A percentile compares a stretch with the other conserved stretches of the same genome.
Conservation (phyloP, 2,888 invertebrate genomes). For the Trypoxylon attenuatum region DNA sequence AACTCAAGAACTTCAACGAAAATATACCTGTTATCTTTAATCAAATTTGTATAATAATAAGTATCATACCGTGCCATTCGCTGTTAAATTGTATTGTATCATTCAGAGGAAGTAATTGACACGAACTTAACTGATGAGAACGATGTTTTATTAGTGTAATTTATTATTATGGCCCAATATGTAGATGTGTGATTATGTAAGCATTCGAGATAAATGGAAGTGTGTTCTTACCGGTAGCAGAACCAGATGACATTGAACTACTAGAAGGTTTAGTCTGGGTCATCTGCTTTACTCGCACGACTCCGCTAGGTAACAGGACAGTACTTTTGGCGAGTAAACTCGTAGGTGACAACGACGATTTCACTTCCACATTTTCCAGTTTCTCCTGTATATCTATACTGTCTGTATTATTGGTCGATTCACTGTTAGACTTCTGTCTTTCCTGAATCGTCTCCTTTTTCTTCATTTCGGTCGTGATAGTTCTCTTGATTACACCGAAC, state of each 20-base stretch:
- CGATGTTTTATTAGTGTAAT: too few relatives aligned
- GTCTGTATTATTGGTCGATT: conserved; percentile 3
- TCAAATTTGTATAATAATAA: too few relatives aligned
- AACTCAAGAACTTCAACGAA: too few relatives aligned
- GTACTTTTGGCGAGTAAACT: conserved; percentile 60
- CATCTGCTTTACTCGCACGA: conserved; percentile 60
- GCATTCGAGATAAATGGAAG: neutral
- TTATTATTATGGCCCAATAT: too few relatives aligned
- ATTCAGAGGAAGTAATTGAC: too few relatives aligned
- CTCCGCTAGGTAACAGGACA: conserved; percentile 60
- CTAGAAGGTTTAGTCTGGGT: conserved; percentile 24
- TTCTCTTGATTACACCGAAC: too few relatives aligned
- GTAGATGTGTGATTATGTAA: too few relatives aligned
- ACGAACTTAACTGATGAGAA: too few relatives aligned
- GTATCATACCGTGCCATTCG: too few relatives aligned
- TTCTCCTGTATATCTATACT: conserved; percentile 53
- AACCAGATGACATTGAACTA: conserved; percentile 54
- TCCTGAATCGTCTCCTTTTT: conserved; percentile 4
- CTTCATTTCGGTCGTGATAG: conserved; percentile 8
- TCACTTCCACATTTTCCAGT: conserved; percentile 62
- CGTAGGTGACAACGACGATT: conserved; percentile 54
- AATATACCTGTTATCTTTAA: too few relatives aligned
- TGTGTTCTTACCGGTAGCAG: conserved; percentile 68
- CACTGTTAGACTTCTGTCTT: neutral
- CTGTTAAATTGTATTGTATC: too few relatives aligned